Evolutionary conservation across 2,797 vertebrate genomes (phyloP).

Genomic region (Streptopelia turtur): DNA sequence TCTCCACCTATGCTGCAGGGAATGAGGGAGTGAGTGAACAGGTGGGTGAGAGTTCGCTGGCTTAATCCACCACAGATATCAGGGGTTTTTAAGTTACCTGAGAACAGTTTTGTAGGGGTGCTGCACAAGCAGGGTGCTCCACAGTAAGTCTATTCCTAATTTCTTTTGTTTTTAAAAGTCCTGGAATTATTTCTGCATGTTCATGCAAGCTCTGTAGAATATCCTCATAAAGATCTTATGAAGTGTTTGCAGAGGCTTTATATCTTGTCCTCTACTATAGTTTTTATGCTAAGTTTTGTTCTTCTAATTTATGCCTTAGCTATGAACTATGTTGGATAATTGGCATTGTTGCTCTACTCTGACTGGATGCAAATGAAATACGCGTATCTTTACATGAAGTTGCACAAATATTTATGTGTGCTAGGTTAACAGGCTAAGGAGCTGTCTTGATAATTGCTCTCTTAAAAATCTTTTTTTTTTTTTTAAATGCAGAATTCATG

Average conservation of each 20-base stretch:
- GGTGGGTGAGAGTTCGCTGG: neutral
- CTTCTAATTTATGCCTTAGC: neutral
- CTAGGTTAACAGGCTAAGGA: neutral
- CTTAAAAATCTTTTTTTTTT: neutral
- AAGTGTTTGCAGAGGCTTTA: neutral
- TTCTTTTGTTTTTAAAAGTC: neutral
- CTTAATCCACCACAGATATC: neutral
- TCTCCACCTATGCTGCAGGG: neutral
- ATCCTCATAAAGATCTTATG: neutral
- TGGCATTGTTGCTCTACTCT: neutral
- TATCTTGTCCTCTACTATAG: neutral
- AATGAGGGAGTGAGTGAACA: accelerated
- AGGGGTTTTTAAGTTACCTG: neutral
- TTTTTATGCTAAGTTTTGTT: neutral
- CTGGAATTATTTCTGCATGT: neutral
- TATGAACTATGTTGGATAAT: neutral
- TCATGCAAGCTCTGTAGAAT: neutral
- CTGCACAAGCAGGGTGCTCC: neutral
- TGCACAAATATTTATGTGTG: neutral
- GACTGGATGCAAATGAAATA: neutral
- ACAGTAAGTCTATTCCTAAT: neutral
- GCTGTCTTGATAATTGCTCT: neutral
- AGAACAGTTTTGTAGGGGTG: neutral
- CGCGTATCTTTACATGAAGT: neutral
- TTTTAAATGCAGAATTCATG: neutral